Base-by-base conservation (phyloP, 2,113 vertebrate genomes). In the Natator depressus region DNA sequence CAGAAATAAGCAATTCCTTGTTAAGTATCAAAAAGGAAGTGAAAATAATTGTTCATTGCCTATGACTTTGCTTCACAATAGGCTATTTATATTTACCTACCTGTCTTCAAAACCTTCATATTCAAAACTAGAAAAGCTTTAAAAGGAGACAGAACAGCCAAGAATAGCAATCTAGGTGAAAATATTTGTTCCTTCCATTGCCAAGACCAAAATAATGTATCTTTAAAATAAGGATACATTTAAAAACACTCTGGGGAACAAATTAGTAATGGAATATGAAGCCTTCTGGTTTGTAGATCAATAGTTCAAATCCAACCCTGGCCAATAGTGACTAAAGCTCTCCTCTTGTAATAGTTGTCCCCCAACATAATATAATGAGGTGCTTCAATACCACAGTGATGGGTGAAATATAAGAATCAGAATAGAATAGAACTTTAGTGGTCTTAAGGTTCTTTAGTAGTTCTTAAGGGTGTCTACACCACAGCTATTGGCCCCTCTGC, bases 111-210 rank as follows among this genome's bases (percentile, higher is more conserved):
- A 84, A 49, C 84, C 55, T 49, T 80, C 51, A 55, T 49, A 84
- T 49, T 87, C 38, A 94, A 91, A 89, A 84, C 31, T 80, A 53
- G 38, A 72, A 1, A 8, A 50, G 54, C 42, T 0, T 4, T 65
- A 83, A 55, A 14, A 57, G 6, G 72, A 72, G 51, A 82, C 5
- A 89, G 38, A 95, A 96, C 87, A 92, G 35, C 29, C 5, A 2
- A 38, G 35, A 91, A 84, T 12, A 86, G 80, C 93, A 94, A 94
- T 80, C 85, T 27, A 89, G 50, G 12, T 94, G 59, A 89, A 96
- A 89, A 22, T 35, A 92, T 91, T 69, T 85, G 54, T 82, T 95
- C 93, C 72, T 95, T 92, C 75, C 46, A 50, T 27, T 93, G 83
- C 72, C 88, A 94, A 90, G 35, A 62, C 35, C 2, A 95, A 76